Evolutionary conservation across 2,888 invertebrate species (phyloP).

Genomic region (Drosophila nr. perissopoda): DNA sequence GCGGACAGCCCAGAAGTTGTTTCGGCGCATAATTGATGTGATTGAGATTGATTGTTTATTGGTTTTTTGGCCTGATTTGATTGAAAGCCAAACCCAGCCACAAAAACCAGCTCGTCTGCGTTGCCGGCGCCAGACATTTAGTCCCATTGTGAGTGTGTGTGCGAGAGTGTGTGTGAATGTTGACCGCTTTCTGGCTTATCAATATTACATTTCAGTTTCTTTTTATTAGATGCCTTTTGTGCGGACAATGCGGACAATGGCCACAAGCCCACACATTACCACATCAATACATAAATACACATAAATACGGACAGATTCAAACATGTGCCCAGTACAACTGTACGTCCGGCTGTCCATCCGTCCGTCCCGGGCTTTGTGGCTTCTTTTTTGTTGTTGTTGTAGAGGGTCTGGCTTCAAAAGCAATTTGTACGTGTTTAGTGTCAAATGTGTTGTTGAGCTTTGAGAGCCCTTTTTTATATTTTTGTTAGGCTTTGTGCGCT

Average conservation of each 20-base stretch:
- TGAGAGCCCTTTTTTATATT: conserved; percentile 22
- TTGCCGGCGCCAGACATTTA: conserved; percentile 61
- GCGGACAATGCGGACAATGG: conserved; percentile 57
- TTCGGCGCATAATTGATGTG: conserved; percentile 78
- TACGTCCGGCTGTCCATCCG: neutral
- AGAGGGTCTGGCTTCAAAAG: conserved; percentile 64
- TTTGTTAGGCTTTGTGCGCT: conserved; percentile 26
- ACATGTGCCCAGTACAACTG: conserved; percentile 3
- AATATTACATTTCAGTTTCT: conserved; percentile 72
- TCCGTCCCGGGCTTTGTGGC: conserved; percentile 50
- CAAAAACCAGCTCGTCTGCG: conserved; percentile 18
- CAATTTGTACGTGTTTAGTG: conserved; percentile 79
- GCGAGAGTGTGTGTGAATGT: conserved; percentile 34
- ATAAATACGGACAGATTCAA: conserved; percentile 39
- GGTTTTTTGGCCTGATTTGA: conserved; percentile 53
- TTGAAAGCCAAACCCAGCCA: conserved; percentile 48
- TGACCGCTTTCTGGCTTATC: conserved; percentile 74
- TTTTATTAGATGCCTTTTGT: conserved; percentile 47
- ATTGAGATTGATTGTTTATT: conserved; percentile 79
- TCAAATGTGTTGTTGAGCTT: conserved; percentile 72
- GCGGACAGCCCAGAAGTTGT: conserved; percentile 64
- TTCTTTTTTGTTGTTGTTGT: conserved; percentile 50
- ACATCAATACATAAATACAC: conserved; percentile 34
- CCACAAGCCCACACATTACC: conserved; percentile 32
- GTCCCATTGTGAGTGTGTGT: conserved; percentile 35